phyloP scores from a whole-genome alignment of 2,113 vertebrate species.

The Cariama cristata region DNA sequence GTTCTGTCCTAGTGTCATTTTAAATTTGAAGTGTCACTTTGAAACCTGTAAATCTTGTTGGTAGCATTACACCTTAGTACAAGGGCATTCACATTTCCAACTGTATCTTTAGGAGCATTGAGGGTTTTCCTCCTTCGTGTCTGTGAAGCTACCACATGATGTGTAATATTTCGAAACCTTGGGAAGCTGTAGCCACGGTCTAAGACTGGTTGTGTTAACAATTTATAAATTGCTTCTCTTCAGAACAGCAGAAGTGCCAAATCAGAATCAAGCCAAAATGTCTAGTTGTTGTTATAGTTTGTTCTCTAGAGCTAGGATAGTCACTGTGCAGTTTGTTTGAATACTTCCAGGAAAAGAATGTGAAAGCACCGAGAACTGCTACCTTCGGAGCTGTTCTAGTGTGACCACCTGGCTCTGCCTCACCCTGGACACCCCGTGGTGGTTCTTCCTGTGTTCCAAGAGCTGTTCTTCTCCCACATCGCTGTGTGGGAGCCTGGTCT shows the following conservation, averaged over 20 bases:
- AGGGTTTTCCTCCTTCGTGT: background rate
- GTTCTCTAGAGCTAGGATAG: background rate
- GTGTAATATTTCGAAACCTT: background rate
- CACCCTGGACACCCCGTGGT: rapidly evolving
- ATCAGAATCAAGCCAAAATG: background rate
- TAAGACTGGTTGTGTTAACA: background rate
- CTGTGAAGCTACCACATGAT: background rate
- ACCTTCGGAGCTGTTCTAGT: background rate
- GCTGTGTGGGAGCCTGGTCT: background rate
- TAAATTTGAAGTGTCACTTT: background rate
- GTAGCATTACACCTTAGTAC: background rate
- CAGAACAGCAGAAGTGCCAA: background rate
- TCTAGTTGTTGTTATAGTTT: background rate
- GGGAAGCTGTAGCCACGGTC: rapidly evolving
- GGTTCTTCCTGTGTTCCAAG: rapidly evolving
- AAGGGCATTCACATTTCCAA: rapidly evolving
- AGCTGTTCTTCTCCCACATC: background rate
- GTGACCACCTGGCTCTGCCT: background rate
- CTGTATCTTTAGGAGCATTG: background rate
- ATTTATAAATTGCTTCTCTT: background rate
- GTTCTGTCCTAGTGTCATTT: background rate
- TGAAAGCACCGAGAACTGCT: background rate
- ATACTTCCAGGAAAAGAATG: background rate
- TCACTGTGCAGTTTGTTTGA: background rate
- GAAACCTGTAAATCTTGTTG: background rate